Evolutionary conservation across 2,888 invertebrate species (phyloP).

Genomic region (Lumbricus terrestris): DNA sequence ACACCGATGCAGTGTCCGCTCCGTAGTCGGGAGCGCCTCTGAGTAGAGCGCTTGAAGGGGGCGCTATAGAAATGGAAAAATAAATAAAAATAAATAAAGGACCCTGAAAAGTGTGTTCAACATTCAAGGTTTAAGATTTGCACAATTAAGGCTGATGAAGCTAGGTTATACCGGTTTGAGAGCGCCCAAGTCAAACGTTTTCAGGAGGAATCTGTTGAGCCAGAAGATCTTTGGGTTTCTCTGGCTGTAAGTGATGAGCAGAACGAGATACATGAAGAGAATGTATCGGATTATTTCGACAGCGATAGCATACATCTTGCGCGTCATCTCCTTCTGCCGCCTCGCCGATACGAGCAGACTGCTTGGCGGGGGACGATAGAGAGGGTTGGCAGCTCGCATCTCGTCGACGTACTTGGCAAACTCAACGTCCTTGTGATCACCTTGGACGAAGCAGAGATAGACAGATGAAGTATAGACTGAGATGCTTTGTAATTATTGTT

Average conservation of each 20-base stretch:
- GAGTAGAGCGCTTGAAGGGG: no score
- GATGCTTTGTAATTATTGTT: no score
- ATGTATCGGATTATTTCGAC: conserved; percentile 25
- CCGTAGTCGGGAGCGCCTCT: no score
- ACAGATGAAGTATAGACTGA: no score
- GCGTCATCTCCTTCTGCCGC: neutral
- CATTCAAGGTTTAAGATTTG: no score
- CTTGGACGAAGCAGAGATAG: neutral
- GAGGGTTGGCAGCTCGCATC: neutral
- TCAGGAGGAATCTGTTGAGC: conserved; percentile 16
- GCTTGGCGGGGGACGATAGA: conserved; percentile 17
- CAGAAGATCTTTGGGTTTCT: conserved; percentile 20
- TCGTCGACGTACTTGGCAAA: neutral
- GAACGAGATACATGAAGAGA: conserved; percentile 26
- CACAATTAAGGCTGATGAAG: no score
- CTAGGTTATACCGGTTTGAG: neutral
- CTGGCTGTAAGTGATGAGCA: conserved; percentile 23
- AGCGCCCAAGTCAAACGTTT: neutral
- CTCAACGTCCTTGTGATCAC: neutral
- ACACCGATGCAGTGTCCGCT: no score
- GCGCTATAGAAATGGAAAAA: no score
- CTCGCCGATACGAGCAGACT: neutral
- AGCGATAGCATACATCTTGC: conserved; percentile 6
- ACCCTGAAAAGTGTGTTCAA: no score
- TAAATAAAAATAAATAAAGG: no score